phyloP scores from a whole-genome alignment of 2,113 vertebrate species.

The Taurulus bubalis region DNA sequence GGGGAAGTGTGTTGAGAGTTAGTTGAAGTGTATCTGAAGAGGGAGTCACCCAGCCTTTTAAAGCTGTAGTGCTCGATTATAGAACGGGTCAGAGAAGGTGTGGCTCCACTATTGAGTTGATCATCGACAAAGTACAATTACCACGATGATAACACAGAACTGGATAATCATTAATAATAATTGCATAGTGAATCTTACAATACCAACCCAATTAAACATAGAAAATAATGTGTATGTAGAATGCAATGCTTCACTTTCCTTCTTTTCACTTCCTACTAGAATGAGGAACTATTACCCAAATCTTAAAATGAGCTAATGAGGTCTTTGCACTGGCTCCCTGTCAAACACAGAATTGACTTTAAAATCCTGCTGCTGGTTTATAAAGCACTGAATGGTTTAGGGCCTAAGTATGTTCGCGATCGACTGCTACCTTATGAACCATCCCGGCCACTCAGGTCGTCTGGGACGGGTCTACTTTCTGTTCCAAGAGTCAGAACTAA shows the following conservation, averaged over 20 bases:
- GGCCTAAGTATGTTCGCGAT: too few species aligned
- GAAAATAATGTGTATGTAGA: not conserved
- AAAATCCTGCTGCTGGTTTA: too few species aligned
- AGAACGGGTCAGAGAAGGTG: conserved; percentile 26
- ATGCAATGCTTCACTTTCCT: not conserved
- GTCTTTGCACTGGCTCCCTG: too few species aligned
- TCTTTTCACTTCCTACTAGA: not conserved
- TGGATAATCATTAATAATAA: not conserved
- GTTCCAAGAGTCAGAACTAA: too few species aligned
- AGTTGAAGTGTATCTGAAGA: conserved; percentile 24
- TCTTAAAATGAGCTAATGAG: not conserved
- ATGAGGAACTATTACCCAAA: not conserved
- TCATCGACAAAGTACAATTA: conserved; percentile 38
- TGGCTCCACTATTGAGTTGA: conserved; percentile 34
- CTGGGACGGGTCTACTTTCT: too few species aligned
- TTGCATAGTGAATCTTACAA: not conserved
- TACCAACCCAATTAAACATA: too few species aligned
- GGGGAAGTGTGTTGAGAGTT: conserved; percentile 24
- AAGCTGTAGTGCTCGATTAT: conserved; percentile 39
- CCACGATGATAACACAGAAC: not conserved
- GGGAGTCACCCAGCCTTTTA: conserved; percentile 61
- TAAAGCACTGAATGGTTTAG: too few species aligned
- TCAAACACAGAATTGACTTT: too few species aligned
- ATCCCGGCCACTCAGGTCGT: too few species aligned
- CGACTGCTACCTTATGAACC: too few species aligned